phyloP scores from a whole-genome alignment of 2,888 invertebrate genomes.

The Aphodius sticticus region DNA sequence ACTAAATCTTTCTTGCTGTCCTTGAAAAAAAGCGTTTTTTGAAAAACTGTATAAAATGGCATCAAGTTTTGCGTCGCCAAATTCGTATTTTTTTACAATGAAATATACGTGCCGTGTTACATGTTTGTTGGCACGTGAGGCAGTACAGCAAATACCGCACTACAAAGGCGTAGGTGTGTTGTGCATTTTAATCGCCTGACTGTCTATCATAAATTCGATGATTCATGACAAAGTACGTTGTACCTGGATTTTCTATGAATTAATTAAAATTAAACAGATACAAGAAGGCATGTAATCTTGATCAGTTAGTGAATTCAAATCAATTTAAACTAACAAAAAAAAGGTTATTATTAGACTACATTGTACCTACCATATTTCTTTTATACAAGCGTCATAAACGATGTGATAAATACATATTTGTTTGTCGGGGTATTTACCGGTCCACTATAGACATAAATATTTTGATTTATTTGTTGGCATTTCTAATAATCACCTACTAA shows the following conservation, averaged over 20 bases:
- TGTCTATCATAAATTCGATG: conserved; percentile 4
- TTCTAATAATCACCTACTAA: conserved; percentile 15
- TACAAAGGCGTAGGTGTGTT: not conserved
- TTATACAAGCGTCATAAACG: not conserved
- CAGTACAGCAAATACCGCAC: not conserved
- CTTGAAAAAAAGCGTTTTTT: no score
- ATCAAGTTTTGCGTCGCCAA: not conserved
- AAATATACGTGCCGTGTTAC: not conserved
- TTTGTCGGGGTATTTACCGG: not conserved
- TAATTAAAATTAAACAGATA: not conserved
- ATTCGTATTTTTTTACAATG: not conserved
- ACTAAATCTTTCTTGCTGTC: no score
- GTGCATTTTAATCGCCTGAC: not conserved
- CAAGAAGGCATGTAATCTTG: not conserved
- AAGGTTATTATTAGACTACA: no score
- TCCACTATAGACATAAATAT: not conserved
- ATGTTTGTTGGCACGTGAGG: not conserved
- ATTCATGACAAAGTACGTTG: conserved; percentile 4
- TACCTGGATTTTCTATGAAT: conserved; percentile 4
- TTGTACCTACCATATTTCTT: no score
- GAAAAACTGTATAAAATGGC: no score
- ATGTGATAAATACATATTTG: not conserved
- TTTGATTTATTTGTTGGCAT: conserved; percentile 11
- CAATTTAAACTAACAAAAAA: not conserved
- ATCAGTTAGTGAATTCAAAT: not conserved